Evolutionary conservation across 2,113 vertebrate species (phyloP), one percentile per base, ranked within the genome.

Genomic region (Pampusana beccarii): DNA sequence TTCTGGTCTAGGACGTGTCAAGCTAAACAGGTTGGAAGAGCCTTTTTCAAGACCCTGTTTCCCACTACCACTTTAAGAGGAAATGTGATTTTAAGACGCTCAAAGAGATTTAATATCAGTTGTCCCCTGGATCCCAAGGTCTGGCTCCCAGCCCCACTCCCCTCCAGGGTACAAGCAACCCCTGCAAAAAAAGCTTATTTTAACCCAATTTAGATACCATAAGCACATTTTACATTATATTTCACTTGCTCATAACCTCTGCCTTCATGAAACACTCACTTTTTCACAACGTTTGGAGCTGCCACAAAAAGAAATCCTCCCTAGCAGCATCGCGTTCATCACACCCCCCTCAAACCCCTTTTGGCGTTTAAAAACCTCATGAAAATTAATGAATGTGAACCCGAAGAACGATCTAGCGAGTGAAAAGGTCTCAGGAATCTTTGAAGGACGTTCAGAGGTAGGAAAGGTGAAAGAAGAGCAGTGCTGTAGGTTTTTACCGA

Each of bases 401-500:
- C 89, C 54, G 0, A 5, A 29, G 60, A 79, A n/a, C 0, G 23
- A 53, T 8, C 29, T 16, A 40, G 31, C 2, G 10, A 21, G 81
- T 6, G 19, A 25, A 29, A 85, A 86, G 51, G 87, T 38, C 26
- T 74, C 36, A 8, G 95, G 85, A n/a, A 21, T 28, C 3, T 7
- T 5, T 24, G 3, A 6, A 61, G 71, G 64, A 2, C 0, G 0
- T 13, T 57, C 4, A 25, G 80, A 84, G 83, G n/a, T 1, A 61
- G 60, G 77, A 88, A 66, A 88, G 56, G 64, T 28, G 75, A 86
- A 70, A 90, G 97, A 93, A 97, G 70, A 96, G 96, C 92, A 51
- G 90, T 4, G 89, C 93, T 75, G 86, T 24, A 11, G 15, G 66
- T 46, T 79, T 98, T 98, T 98, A 98, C 99, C 99, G 56, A 99